These are phyloP conservation scores for Cantharis nigra DNA, from an alignment of 2,888 invertebrate species.

Conservation along the genomic window DNA sequence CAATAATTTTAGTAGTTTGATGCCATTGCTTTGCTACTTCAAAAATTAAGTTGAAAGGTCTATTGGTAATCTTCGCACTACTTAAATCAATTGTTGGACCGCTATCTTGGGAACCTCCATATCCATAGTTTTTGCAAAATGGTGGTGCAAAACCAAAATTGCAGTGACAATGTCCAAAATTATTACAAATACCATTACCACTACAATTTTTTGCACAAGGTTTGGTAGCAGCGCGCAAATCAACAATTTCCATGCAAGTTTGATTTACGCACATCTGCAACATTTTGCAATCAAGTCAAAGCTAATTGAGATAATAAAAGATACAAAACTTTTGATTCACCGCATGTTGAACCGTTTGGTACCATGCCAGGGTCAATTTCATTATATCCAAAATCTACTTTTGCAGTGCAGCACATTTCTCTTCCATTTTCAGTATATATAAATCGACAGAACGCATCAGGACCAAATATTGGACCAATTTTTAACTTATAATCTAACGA, in stretches of 20 bases:
- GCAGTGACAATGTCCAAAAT: constrained; percentile 92
- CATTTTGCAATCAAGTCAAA: neutral
- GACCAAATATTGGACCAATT: constrained; percentile 64
- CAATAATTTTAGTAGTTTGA: too few species aligned
- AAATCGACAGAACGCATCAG: constrained; percentile 58
- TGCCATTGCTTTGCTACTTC: too few species aligned
- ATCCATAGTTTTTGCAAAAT: constrained; percentile 81
- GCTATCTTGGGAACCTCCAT: constrained; percentile 88
- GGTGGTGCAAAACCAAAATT: constrained; percentile 88
- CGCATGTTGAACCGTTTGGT: constrained; percentile 93
- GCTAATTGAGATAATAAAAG: too few species aligned
- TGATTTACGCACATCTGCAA: constrained; percentile 90
- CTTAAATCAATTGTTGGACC: constrained; percentile 79
- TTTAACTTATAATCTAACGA: constrained; percentile 92
- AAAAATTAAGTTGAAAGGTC: too few species aligned
- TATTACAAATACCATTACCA: constrained; percentile 87
- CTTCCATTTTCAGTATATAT: constrained; percentile 79
- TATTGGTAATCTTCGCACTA: too few species aligned
- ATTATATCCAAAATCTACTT: constrained; percentile 88
- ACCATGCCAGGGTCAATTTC: constrained; percentile 94
- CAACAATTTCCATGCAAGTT: constrained; percentile 76
- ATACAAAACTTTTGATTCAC: constrained; percentile 70
- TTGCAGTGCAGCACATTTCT: constrained; percentile 87
- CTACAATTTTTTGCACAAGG: constrained; percentile 80
- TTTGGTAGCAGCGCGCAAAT: constrained; percentile 59